Base-by-base conservation (phyloP, 1,140 invertebrate species). In the Halesus radiatus region DNA sequence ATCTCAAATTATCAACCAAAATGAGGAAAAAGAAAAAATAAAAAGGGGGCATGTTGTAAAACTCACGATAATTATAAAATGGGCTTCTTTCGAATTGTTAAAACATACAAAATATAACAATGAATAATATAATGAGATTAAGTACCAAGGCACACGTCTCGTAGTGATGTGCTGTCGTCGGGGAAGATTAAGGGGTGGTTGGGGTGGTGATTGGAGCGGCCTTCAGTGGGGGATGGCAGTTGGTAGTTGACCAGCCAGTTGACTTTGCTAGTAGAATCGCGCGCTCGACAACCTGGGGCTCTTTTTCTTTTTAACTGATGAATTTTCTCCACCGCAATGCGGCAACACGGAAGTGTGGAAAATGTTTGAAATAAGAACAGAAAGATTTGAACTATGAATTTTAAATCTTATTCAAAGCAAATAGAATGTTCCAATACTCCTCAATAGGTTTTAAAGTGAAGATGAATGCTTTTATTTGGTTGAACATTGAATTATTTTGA, bases 131-230 rank as follows among this genome's bases (percentile, higher is more conserved):
- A 60, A 78, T 78, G 50, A 54, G 76, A 78, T 78, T 52, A 78
- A 52, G 76, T 78, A 78, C 76, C 76, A 78, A 56, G 58, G 26
- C 76, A 78, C 76, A 58, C 64, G 54, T 77, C 52, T 60, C 45
- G 76, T 72, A 70, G 76, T 50, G 76, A 78, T 54, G 76, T 70
- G 62, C 76, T 78, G 60, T 50, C 62, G 56, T 45, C n/a, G 74
- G 37, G 66, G 64, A 20, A 70, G 53, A 37, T 37, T n/a, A 18
- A 20, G 66, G 18, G 64, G 45, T 18, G 20, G 26, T 16, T 23
- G 1, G 18, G 18, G 18, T 66, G 15, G 53, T 32, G 23, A 16
- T 37, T 18, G 32, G 76, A 20, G 32, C 52, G 37, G 10, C 37
- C 37, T 13, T 45, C 37, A 10, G 37, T 45, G 8, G 37, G 37